phyloP scores from a whole-genome alignment of 92 coral and sea anemone genomes.

The Anthopleura xanthogrammica region DNA sequence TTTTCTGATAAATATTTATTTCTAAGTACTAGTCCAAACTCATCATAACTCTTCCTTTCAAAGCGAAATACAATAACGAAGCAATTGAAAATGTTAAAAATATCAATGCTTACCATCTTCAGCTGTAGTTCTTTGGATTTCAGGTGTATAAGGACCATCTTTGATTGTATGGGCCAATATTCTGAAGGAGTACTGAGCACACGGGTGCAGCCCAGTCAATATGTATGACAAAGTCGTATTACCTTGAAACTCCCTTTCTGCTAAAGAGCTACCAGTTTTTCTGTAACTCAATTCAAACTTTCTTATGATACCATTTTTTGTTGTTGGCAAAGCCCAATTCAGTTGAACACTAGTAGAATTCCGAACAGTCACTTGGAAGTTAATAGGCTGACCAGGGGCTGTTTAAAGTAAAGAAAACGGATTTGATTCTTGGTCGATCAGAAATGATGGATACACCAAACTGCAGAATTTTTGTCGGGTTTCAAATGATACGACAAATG shows the following conservation, averaged over 20 bases:
- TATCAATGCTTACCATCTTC: background rate
- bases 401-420: background rate
- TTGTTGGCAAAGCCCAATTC: constrained; percentile 4
- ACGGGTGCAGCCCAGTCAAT: constrained; percentile 2
- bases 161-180: constrained; percentile 6
- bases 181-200: constrained; percentile 11
- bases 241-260: background rate
- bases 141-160: constrained; percentile 14
- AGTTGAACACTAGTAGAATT: constrained; percentile 7
- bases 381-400: constrained; percentile 11
- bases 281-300: constrained; percentile 12
- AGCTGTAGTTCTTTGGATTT: background rate
- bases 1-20: too few relatives aligned
- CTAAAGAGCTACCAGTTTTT: background rate
- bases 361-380: background rate
- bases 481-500: too few relatives aligned
- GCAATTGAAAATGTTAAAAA: background rate
- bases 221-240: background rate
- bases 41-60: too few relatives aligned
- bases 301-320: constrained; percentile 22
- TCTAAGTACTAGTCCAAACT: too few relatives aligned
- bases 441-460: too few relatives aligned
- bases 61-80: background rate
- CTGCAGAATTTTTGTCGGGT: too few relatives aligned
- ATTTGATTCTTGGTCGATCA: background rate